Percentiles rank a stretch among this genome's conserved stretches.
These are phyloP conservation scores for Astyanax mexicanus DNA, from an alignment of 2,797 vertebrate genomes.

Conservation along the genomic window DNA sequence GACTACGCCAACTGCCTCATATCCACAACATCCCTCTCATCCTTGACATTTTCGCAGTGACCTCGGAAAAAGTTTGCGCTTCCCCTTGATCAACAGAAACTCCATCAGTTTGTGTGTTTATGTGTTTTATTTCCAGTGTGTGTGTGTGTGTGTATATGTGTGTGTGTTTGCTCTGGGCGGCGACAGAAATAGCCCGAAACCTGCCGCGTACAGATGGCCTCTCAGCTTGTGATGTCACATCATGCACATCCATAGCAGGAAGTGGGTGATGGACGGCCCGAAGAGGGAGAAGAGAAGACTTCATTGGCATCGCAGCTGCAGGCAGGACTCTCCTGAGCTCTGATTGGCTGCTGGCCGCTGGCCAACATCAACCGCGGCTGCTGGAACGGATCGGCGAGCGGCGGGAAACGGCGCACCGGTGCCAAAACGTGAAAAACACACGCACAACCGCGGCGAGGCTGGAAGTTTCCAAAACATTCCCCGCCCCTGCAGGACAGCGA, in stretches of 20 bases:
- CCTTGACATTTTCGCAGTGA: slow-evolving; percentile 72
- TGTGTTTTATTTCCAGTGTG: slow-evolving; percentile 26
- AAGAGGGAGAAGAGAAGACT: slow-evolving; percentile 75
- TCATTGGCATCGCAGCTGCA: slow-evolving; percentile 65
- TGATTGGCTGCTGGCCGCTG: slow-evolving; percentile 73
- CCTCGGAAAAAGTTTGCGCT: slow-evolving; percentile 78
- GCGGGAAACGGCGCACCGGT: slow-evolving; percentile 60
- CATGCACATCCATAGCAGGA: slow-evolving; percentile 80
- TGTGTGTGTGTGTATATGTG: slow-evolving; percentile 60
- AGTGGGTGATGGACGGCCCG: slow-evolving; percentile 79
- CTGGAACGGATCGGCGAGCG: slow-evolving; percentile 64
- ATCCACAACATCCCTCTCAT: slow-evolving; percentile 46
- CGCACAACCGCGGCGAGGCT: slow-evolving; percentile 58
- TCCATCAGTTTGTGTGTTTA: slow-evolving; percentile 67
- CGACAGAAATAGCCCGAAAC: slow-evolving; percentile 82
- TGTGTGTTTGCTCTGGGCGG: slow-evolving; percentile 50
- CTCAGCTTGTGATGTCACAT: slow-evolving; percentile 87
- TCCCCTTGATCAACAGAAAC: slow-evolving; percentile 74
- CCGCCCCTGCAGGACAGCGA: slow-evolving; percentile 42
- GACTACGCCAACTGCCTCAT: slow-evolving; percentile 9
- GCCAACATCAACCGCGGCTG: slow-evolving; percentile 71
- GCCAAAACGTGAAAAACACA: slow-evolving; percentile 62
- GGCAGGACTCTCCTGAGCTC: slow-evolving; percentile 67
- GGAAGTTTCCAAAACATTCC: slow-evolving; percentile 66
- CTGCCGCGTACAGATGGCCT: slow-evolving; percentile 83